Percentiles rank a stretch among this genome's conserved stretches.
Evolutionary conservation across 2,888 invertebrate genomes (phyloP).

Genomic region (Pecten maximus): DNA sequence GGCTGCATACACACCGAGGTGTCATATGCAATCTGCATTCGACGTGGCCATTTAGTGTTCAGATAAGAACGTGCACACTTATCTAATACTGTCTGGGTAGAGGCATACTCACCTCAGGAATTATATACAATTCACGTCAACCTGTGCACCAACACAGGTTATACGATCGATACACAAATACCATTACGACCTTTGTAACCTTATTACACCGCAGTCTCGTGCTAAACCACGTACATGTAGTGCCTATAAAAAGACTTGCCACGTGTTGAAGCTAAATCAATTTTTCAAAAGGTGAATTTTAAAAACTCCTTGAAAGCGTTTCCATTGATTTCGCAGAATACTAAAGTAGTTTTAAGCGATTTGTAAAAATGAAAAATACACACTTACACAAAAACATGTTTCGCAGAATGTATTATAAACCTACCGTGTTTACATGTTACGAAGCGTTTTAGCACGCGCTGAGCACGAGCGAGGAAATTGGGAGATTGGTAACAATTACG

Average conservation of each 20-base stretch:
- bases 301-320: not conserved
- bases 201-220: not conserved
- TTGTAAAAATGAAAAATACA: not conserved
- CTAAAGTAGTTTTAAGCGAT: not conserved
- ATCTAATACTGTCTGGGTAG: not conserved
- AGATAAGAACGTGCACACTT: not conserved
- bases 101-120: not conserved
- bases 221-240: not conserved
- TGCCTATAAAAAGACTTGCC: not conserved
- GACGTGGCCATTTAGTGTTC: not conserved
- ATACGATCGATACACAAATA: not conserved
- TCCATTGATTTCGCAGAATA: conserved; percentile 3
- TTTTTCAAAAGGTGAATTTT: conserved; percentile 7
- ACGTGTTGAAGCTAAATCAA: conserved; percentile 22
- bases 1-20: not conserved
- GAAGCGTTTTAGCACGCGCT: not conserved
- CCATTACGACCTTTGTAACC: not conserved
- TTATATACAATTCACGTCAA: not conserved
- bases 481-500: not conserved
- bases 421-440: not conserved
- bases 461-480: not conserved
- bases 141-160: not conserved
- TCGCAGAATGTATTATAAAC: not conserved
- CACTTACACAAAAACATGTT: not conserved
- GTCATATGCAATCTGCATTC: not conserved